phyloP scores from a whole-genome alignment of 23 tunicate species.

The Trididemnum clinides region DNA sequence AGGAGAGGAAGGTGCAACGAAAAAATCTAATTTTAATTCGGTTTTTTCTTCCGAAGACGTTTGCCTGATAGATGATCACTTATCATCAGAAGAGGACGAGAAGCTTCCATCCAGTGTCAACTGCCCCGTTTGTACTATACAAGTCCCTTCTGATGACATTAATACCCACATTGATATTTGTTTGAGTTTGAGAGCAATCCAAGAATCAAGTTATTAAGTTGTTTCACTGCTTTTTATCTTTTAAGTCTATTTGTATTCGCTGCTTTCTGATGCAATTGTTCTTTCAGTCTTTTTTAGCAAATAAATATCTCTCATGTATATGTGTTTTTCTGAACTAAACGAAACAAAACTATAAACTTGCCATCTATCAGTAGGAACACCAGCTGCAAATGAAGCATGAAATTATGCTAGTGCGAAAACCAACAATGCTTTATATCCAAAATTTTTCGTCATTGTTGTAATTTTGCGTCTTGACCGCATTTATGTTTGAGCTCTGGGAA shows the following conservation, averaged over 20 bases:
- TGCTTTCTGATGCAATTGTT: not conserved
- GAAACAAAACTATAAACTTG: too few relatives aligned
- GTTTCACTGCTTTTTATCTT: not conserved
- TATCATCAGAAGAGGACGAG: not conserved
- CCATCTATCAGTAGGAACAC: too few relatives aligned
- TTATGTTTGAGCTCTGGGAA: too few relatives aligned
- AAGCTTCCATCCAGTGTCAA: not conserved
- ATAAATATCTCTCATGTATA: not conserved
- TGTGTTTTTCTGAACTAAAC: too few relatives aligned
- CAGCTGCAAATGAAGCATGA: too few relatives aligned
- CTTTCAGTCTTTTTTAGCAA: not conserved
- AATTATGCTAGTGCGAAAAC: too few relatives aligned
- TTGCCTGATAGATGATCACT: not conserved
- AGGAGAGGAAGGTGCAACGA: too few relatives aligned
- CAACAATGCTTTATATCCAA: too few relatives aligned
- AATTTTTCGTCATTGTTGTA: too few relatives aligned
- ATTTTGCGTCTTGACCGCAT: too few relatives aligned
- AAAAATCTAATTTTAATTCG: too few relatives aligned
- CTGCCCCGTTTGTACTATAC: slow-evolving; percentile 29
- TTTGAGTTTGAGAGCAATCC: slow-evolving; percentile 21
- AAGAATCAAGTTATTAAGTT: slow-evolving; percentile 8
- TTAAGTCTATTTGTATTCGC: not conserved
- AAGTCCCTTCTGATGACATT: not conserved
- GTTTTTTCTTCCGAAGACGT: too few relatives aligned
- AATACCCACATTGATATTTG: slow-evolving; percentile 40